phyloP scores from a whole-genome alignment of 2,113 vertebrate genomes.

The Pithys albifrons region DNA sequence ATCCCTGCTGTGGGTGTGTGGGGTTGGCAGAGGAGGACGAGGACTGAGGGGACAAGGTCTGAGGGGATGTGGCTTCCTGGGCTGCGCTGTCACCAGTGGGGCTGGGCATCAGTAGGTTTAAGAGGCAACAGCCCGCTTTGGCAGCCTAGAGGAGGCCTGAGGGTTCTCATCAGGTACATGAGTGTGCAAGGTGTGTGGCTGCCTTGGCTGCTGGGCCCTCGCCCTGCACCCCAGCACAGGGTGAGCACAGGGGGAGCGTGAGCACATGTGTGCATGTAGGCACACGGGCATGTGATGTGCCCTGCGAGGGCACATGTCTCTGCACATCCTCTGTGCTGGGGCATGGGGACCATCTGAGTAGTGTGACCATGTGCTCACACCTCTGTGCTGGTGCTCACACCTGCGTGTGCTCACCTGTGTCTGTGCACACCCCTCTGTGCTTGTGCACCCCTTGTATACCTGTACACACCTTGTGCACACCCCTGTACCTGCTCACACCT shows the following conservation, averaged over 20 bases:
- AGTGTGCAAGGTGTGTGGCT: fast-evolving
- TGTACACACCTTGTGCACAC: neutral
- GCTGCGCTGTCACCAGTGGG: fast-evolving
- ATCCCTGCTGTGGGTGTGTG: neutral
- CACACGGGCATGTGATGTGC: fast-evolving
- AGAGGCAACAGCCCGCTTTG: neutral
- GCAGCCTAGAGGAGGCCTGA: neutral
- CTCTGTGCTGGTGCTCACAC: neutral
- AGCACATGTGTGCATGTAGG: fast-evolving
- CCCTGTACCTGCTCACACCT: neutral
- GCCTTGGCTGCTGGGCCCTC: neutral
- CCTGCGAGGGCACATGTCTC: fast-evolving
- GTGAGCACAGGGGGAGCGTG: fast-evolving
- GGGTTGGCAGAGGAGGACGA: neutral
- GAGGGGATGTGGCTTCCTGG: neutral
- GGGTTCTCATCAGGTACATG: fast-evolving
- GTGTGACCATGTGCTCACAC: neutral
- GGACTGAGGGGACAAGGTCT: fast-evolving
- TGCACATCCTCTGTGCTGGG: fast-evolving
- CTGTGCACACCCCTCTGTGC: neutral
- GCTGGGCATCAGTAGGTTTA: neutral
- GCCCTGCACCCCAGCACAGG: neutral
- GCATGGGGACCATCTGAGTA: neutral
- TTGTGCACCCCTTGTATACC: neutral
- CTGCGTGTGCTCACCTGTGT: neutral